Evolutionary conservation across 2,888 invertebrate genomes (phyloP), one percentile per base, ranked within the genome.

Genomic region (Eupithecia vulgata): DNA sequence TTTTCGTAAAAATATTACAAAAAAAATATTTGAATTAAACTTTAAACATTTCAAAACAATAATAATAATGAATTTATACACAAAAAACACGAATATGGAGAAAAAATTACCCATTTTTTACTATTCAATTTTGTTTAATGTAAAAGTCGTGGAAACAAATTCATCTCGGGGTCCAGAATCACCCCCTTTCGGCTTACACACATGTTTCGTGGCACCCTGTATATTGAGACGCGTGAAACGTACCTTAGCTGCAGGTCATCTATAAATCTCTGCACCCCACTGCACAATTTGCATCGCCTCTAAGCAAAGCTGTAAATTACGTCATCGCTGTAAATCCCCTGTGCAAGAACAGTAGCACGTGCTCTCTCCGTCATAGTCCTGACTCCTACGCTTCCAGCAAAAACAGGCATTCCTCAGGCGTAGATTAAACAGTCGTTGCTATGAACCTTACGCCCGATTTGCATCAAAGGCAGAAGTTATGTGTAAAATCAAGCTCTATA

Each of bases 361-460:
- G 71, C 59, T 25, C 34, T 40, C 57, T 67, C 45, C 21, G 59
- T 69, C 67, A 70, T 71, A 68, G 67, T 71, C 71, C 30, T 35
- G 59, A 66, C 74, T 74, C 68, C 74, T 71, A 71, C 74, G 71
- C 74, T 71, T 68, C 42, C 57, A 52, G 59, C 64, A 71, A 71
- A 68, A 74, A 66, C 66, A 71, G 57, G 45, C 45, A 71, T 71
- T 66, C 59, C 48, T 59, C 48, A 35, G 21, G 57, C 35, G 13
- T 64, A 45, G 48, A 34, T 64, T 35, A 73, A 67, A 59, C 25
- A 42, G 34, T 66, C 59, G 35, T 45, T 70, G 66, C 73, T 76
- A 17, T 64, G 40, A 57, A 57, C 57, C 61, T 61, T 34, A 61
- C 17, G 17, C 34, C 61, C 34, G 61, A 34, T 61, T 61, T 34